Percentiles rank a stretch among this genome's conserved stretches.
phyloP scores from a whole-genome alignment of 2,888 invertebrate species.

The Noctua comes region DNA sequence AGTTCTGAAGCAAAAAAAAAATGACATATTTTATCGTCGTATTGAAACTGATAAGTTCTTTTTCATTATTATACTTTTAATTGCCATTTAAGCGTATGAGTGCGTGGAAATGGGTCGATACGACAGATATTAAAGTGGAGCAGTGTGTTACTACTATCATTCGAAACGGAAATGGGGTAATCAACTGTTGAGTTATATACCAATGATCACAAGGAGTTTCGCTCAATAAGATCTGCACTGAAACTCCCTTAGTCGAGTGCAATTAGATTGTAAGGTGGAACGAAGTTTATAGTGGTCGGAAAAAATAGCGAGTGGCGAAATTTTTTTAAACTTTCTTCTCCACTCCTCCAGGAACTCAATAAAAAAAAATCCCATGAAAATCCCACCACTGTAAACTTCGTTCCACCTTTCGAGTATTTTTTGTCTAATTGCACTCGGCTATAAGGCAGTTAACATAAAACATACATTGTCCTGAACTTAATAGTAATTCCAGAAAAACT shows the following conservation, averaged over 20 bases:
- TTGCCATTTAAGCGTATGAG: not conserved
- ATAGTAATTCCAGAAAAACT: not conserved
- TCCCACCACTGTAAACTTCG: no score
- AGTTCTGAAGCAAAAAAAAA: constrained; percentile 15
- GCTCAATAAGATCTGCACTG: not conserved
- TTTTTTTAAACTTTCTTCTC: no score
- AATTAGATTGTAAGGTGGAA: no score
- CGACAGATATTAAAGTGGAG: not conserved
- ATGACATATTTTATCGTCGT: not conserved
- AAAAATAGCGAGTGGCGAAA: no score
- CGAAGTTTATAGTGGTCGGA: no score
- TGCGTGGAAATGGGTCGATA: not conserved
- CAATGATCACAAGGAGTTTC: not conserved
- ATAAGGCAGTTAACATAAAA: not conserved
- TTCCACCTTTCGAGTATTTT: no score
- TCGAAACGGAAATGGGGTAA: constrained; percentile 10
- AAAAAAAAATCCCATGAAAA: no score
- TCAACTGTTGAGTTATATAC: not conserved
- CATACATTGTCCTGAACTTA: not conserved
- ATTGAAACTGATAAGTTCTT: not conserved
- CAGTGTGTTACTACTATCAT: constrained; percentile 4
- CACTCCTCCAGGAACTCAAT: no score
- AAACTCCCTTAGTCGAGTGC: no score
- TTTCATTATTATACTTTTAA: not conserved
- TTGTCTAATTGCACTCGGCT: no score